Percentiles rank a stretch among this genome's conserved stretches.
phyloP scores from a whole-genome alignment of 2,113 vertebrate species.

The Marmota flaviventris region DNA sequence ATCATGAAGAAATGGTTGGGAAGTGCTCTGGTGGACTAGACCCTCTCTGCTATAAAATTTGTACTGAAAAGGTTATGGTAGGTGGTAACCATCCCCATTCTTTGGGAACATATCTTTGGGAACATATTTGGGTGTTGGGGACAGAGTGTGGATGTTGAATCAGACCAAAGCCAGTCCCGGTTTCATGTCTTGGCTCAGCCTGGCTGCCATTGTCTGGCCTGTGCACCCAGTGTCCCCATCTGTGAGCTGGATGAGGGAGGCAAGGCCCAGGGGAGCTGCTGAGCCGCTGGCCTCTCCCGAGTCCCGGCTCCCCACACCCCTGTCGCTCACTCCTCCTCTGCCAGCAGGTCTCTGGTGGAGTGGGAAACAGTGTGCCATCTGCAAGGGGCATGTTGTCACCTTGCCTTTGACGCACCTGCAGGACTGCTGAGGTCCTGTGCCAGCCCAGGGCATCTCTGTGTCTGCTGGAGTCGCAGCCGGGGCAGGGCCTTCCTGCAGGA shows the following conservation, averaged over 20 bases:
- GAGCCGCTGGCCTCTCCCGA: too few relatives aligned
- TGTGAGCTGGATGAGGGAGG: neutral
- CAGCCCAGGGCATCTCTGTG: neutral
- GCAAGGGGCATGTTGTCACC: neutral
- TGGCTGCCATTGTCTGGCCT: neutral
- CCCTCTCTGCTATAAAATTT: rapidly evolving
- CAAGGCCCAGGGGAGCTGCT: neutral
- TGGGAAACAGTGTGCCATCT: neutral
- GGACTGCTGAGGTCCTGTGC: neutral
- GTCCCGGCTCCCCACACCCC: too few relatives aligned
- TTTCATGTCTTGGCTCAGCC: neutral
- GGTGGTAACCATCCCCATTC: neutral
- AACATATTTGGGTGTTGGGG: neutral
- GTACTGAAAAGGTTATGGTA: neutral
- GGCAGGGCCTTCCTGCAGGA: neutral
- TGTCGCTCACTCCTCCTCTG: too few relatives aligned
- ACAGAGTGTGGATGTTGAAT: neutral
- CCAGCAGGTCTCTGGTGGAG: neutral
- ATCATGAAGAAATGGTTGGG: rapidly evolving
- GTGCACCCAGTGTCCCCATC: neutral
- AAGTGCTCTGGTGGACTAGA: neutral
- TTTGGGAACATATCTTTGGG: neutral
- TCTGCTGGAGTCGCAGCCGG: neutral
- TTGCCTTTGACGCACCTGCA: neutral
- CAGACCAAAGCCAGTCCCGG: neutral